Evolutionary conservation across 2,113 vertebrate genomes (phyloP).

Genomic region (Pterophyllum scalare): DNA sequence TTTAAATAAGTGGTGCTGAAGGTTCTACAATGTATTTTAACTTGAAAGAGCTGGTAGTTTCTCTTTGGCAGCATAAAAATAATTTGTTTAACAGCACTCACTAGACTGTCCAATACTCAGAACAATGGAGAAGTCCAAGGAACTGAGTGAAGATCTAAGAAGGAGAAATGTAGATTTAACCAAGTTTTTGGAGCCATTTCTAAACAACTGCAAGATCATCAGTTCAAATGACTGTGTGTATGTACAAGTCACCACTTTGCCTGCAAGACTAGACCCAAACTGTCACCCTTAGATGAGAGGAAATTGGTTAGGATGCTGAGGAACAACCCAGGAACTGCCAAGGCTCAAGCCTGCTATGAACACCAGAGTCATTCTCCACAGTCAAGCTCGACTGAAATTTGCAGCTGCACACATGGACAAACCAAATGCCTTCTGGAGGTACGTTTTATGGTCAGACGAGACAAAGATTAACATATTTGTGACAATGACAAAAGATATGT

Average conservation of each 20-base stretch:
- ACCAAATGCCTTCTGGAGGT: not conserved
- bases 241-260: too few relatives aligned
- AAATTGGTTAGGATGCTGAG: not conserved
- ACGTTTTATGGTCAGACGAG: not conserved
- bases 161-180: too few relatives aligned
- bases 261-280: not conserved
- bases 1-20: not conserved
- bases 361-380: not conserved
- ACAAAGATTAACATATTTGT: not conserved
- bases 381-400: not conserved
- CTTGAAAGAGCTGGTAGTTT: not conserved
- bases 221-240: too few relatives aligned
- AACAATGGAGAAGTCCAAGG: too few relatives aligned
- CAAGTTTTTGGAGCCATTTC: too few relatives aligned
- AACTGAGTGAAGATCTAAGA: too few relatives aligned
- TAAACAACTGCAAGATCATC: too few relatives aligned
- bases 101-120: not conserved
- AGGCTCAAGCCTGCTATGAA: too few relatives aligned
- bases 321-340: too few relatives aligned
- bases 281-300: not conserved
- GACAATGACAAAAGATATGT: not conserved
- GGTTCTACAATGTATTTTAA: not conserved
- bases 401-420: not conserved
- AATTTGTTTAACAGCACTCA: not conserved
- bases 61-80: not conserved